These are phyloP conservation scores for Kryptolebias ocellatus DNA, from an alignment of 2,797 vertebrate species.

Conservation along the genomic window DNA sequence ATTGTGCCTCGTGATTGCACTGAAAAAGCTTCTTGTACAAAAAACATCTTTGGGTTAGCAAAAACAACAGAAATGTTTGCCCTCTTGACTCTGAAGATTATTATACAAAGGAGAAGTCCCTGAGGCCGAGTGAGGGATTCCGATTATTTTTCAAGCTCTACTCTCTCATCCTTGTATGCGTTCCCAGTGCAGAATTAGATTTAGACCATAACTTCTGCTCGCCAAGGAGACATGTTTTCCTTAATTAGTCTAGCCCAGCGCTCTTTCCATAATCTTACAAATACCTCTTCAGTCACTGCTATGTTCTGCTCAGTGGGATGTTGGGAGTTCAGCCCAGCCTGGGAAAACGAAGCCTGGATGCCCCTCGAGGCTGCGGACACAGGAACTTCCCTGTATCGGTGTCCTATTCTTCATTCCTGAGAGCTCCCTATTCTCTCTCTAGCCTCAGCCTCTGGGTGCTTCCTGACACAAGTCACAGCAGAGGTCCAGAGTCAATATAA, in stretches of 20 bases:
- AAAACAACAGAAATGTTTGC: background rate
- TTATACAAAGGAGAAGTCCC: background rate
- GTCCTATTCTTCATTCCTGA: slow-evolving; percentile 57
- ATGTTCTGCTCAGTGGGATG: background rate
- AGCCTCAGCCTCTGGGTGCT: slow-evolving; percentile 56
- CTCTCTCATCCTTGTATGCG: background rate
- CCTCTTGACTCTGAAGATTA: background rate
- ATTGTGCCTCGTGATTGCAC: background rate
- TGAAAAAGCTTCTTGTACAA: background rate
- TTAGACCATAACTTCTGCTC: background rate
- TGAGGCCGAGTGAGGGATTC: background rate
- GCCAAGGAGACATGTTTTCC: background rate
- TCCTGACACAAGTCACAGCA: slow-evolving; percentile 56
- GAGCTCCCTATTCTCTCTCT: slow-evolving; percentile 42
- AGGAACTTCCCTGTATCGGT: slow-evolving; percentile 64
- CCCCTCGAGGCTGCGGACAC: slow-evolving; percentile 54
- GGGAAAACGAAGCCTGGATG: slow-evolving; percentile 41
- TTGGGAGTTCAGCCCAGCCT: slow-evolving; percentile 16
- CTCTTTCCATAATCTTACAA: slow-evolving; percentile 1
- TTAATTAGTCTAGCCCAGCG: background rate
- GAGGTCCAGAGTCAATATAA: slow-evolving; percentile 58
- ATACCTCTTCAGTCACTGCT: background rate
- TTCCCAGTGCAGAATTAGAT: background rate
- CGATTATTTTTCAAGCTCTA: background rate
- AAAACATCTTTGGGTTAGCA: background rate